phyloP scores from a whole-genome alignment of 2,113 vertebrate species.

The Eulemur macaco region DNA sequence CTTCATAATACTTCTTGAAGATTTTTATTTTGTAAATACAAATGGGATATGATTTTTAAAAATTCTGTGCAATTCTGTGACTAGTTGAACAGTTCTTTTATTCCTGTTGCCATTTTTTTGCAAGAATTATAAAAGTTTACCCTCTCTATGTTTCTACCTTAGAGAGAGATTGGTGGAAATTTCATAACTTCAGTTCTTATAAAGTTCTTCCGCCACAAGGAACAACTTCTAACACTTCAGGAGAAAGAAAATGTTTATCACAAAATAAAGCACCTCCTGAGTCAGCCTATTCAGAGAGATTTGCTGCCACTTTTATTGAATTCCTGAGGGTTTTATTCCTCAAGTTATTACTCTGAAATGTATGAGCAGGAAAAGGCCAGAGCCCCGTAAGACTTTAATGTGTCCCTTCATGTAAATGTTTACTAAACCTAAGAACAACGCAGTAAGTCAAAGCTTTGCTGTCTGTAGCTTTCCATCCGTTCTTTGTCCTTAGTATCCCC shows the following conservation, averaged over 20 bases:
- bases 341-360: slow-evolving; percentile 41
- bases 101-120: background rate
- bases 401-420: slow-evolving; percentile 33
- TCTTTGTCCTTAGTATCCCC: background rate
- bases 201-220: background rate
- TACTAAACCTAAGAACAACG: slow-evolving; percentile 29
- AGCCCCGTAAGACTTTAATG: background rate
- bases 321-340: slow-evolving; percentile 59
- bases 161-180: background rate
- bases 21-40: background rate
- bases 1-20: background rate
- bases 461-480: background rate
- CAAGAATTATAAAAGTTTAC: background rate
- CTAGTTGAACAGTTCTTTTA: background rate
- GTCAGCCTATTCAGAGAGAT: slow-evolving; percentile 50
- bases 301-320: slow-evolving; percentile 54
- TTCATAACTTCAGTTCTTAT: background rate
- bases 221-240: slow-evolving; percentile 14
- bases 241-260: slow-evolving; percentile 39
- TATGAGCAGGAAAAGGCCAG: slow-evolving; percentile 37
- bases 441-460: background rate
- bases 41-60: background rate
- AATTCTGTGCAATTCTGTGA: background rate
- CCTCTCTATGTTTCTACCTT: background rate
- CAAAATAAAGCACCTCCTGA: background rate